A percentile compares a stretch with the other conserved stretches of the same genome.
phyloP scores from a whole-genome alignment of 37 sponge, comb jelly and placozoan genomes.

The Diacarnus erythraeanus region DNA sequence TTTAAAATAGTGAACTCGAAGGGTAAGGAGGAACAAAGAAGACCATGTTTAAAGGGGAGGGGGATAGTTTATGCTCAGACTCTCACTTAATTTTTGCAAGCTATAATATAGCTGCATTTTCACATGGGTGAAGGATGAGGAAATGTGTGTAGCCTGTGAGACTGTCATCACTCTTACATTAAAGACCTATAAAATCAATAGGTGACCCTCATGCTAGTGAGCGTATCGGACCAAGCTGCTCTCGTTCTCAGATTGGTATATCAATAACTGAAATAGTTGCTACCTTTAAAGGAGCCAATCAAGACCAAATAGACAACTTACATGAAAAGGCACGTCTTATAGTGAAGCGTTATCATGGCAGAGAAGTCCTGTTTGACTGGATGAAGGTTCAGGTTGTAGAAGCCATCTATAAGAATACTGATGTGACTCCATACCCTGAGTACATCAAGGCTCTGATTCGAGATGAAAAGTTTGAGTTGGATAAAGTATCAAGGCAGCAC shows the following conservation, averaged over 20 bases:
- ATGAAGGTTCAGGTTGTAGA: slow-evolving; percentile 72
- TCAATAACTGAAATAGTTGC: slow-evolving; percentile 63
- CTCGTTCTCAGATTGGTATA: slow-evolving; percentile 61
- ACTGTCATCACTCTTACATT: too few species aligned
- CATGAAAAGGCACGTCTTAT: slow-evolving; percentile 44
- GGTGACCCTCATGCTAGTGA: slow-evolving; percentile 96
- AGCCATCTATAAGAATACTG: slow-evolving; percentile 58
- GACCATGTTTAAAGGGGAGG: too few species aligned
- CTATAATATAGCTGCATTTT: too few species aligned
- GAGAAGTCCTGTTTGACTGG: slow-evolving; percentile 76
- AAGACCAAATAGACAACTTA: slow-evolving; percentile 41
- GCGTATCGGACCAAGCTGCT: slow-evolving; percentile 81
- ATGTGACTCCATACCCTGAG: slow-evolving; percentile 85
- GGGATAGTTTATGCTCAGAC: too few species aligned
- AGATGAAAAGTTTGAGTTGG: slow-evolving; percentile 43
- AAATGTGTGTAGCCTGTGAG: too few species aligned
- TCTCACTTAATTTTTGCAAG: too few species aligned
- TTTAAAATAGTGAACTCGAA: too few species aligned
- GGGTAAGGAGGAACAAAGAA: too few species aligned
- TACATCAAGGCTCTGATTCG: slow-evolving; percentile 51
- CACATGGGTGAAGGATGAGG: too few species aligned
- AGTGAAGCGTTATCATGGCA: slow-evolving; percentile 73
- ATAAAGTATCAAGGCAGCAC: slow-evolving; percentile 43
- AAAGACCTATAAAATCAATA: too few species aligned
- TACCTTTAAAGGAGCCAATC: slow-evolving; percentile 52